A percentile compares a stretch with the other conserved stretches of the same genome.
These are phyloP conservation scores for Anoplophora glabripennis DNA, from an alignment of 1,140 invertebrate genomes.

Conservation along the genomic window DNA sequence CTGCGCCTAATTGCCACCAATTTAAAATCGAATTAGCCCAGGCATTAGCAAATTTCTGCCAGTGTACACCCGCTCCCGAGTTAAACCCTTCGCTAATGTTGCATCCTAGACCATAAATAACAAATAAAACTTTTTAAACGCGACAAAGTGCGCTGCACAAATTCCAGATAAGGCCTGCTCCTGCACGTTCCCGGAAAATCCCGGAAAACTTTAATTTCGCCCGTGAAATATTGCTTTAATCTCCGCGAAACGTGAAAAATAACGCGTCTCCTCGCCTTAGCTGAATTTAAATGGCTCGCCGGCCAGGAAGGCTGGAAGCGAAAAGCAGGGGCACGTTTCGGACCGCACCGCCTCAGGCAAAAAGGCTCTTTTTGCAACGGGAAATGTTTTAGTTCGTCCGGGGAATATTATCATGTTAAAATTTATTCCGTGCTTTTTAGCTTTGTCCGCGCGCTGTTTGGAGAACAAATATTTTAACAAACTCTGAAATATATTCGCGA, in stretches of 20 bases:
- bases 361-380: neutral
- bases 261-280: slow-evolving; percentile 45
- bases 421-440: neutral
- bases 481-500: too few relatives aligned
- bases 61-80: neutral
- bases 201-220: slow-evolving; percentile 48
- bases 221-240: slow-evolving; percentile 49
- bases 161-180: slow-evolving; percentile 48
- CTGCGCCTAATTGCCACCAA: too few relatives aligned
- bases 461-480: too few relatives aligned
- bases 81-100: slow-evolving; percentile 22
- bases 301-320: slow-evolving; percentile 42
- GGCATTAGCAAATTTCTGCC: too few relatives aligned
- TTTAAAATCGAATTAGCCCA: too few relatives aligned
- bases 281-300: slow-evolving; percentile 49
- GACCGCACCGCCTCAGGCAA: neutral
- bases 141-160: slow-evolving; percentile 46
- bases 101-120: slow-evolving; percentile 36
- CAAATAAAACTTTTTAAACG: slow-evolving; percentile 44
- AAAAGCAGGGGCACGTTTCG: slow-evolving; percentile 24
- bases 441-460: too few relatives aligned
- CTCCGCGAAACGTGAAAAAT: slow-evolving; percentile 49
- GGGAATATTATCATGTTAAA: slow-evolving; percentile 3
- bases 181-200: slow-evolving; percentile 41
- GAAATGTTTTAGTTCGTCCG: neutral